phyloP scores from a whole-genome alignment of 2,113 vertebrate species.

The Struthio camelus region DNA sequence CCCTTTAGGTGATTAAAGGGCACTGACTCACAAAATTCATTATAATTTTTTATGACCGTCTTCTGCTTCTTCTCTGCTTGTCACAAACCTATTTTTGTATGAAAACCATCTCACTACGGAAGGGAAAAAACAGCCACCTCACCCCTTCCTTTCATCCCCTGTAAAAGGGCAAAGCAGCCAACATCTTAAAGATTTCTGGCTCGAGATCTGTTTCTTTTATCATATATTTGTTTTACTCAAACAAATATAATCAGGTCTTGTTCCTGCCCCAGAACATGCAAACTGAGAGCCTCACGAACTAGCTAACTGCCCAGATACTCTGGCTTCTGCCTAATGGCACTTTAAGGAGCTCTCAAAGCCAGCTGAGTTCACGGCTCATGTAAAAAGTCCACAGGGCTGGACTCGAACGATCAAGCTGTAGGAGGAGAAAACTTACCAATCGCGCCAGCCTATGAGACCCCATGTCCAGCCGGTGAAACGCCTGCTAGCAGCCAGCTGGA shows the following conservation, averaged over 20 bases:
- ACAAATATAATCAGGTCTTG: not conserved
- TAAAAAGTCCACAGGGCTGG: not conserved
- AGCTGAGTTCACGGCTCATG: accelerated
- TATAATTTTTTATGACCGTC: not conserved
- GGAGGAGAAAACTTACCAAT: conserved; percentile 16
- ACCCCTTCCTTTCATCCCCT: too few relatives aligned
- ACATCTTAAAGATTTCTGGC: not conserved
- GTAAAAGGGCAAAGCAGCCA: not conserved
- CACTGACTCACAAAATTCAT: not conserved
- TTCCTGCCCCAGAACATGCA: not conserved
- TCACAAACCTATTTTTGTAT: not conserved
- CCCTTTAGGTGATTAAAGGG: not conserved
- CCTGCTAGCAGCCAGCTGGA: conserved; percentile 16
- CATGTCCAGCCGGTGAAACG: conserved; percentile 1
- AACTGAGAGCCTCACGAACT: not conserved
- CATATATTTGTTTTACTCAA: not conserved
- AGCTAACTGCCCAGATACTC: not conserved
- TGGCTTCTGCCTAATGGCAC: accelerated
- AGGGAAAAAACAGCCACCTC: not conserved
- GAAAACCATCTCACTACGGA: not conserved
- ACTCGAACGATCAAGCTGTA: not conserved
- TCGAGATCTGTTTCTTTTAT: accelerated
- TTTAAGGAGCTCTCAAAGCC: accelerated
- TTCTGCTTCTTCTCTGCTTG: not conserved
- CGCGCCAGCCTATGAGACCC: not conserved